A percentile compares a stretch with the other conserved stretches of the same genome.
These are phyloP conservation scores for Phragmatobia fuliginosa DNA, from an alignment of 2,888 invertebrate species.

Conservation along the genomic window DNA sequence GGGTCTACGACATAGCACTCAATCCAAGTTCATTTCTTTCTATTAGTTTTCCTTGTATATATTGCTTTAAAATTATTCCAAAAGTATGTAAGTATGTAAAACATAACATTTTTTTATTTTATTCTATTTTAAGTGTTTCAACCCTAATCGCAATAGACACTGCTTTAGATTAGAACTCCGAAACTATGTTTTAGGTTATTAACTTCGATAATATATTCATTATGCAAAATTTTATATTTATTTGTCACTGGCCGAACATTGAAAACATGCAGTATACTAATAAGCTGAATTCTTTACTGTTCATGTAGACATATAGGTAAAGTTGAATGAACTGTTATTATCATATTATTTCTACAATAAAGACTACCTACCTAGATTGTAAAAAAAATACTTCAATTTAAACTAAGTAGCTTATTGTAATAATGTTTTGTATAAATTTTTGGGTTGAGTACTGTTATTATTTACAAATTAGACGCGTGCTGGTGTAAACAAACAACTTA, in stretches of 20 bases:
- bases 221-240: constrained; percentile 1
- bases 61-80: not conserved
- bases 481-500: not conserved
- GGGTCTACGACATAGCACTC: not conserved
- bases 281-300: constrained; percentile 37
- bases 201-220: not conserved
- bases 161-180: not conserved
- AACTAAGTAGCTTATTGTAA: not conserved
- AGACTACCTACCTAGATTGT: not conserved
- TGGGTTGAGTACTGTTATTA: not conserved
- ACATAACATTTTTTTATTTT: no score
- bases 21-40: no score
- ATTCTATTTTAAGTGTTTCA: not conserved
- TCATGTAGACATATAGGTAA: constrained; percentile 27
- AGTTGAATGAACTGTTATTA: constrained; percentile 52
- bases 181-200: not conserved
- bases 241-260: not conserved
- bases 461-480: not conserved
- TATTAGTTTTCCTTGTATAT: not conserved
- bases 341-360: constrained; percentile 22
- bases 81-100: no score
- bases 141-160: not conserved
- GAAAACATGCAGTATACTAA: constrained; percentile 29
- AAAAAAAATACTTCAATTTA: not conserved
- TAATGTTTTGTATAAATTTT: not conserved